Evolutionary conservation across 2,888 invertebrate species (phyloP).

Genomic region (Neoaliturus tenellus): DNA sequence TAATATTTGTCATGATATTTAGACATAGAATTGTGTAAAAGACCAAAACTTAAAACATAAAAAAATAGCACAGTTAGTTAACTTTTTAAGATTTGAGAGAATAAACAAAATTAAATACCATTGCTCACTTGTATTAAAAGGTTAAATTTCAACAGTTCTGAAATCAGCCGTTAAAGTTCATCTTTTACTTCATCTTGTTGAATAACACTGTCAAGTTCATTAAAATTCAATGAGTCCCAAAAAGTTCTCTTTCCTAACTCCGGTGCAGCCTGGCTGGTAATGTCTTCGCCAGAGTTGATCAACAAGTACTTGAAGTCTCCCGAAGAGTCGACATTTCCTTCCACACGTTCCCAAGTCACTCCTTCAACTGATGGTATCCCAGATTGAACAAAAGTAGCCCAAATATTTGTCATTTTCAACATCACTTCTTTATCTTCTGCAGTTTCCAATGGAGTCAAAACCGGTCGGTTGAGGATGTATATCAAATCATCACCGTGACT

Average conservation of each 20-base stretch:
- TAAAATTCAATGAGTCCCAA: conserved; percentile 59
- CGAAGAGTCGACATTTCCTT: not conserved
- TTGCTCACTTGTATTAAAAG: no score
- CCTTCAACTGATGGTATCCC: conserved; percentile 73
- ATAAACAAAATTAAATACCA: not conserved
- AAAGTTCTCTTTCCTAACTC: conserved; percentile 55
- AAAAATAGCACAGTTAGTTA: no score
- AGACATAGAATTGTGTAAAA: no score
- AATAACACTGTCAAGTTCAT: conserved; percentile 35
- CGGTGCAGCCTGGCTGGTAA: not conserved
- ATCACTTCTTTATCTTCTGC: conserved; percentile 75
- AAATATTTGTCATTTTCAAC: conserved; percentile 75
- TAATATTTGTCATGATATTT: no score
- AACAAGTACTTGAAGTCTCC: not conserved
- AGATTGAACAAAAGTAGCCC: conserved; percentile 76
- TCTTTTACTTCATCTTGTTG: not conserved
- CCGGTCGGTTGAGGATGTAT: conserved; percentile 13
- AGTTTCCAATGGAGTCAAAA: conserved; percentile 70
- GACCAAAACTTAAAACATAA: no score
- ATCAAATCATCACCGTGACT: conserved; percentile 48
- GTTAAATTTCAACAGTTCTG: no score
- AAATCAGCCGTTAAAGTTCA: not conserved
- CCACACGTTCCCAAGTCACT: not conserved
- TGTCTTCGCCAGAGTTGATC: conserved; percentile 19
- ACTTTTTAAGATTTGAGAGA: not conserved